Evolutionary conservation across 2,888 invertebrate species (phyloP).

Genomic region (Bhutanitis thaidina): DNA sequence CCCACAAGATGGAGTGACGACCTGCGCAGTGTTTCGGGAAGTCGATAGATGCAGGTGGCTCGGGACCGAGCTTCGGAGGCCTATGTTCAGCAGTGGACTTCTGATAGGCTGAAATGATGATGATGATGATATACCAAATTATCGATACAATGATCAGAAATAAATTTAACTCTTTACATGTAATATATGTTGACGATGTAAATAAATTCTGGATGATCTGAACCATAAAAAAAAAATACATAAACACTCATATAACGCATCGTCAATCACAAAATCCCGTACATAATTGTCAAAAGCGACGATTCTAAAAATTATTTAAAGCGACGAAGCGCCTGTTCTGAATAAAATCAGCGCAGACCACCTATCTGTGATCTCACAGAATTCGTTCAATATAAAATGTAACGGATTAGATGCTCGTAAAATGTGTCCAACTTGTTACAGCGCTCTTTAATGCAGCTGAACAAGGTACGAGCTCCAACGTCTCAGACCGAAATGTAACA

Average conservation of each 20-base stretch:
- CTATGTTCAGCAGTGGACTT: too few species aligned
- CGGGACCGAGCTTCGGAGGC: too few species aligned
- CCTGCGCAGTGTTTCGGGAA: too few species aligned
- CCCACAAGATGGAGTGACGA: too few species aligned
- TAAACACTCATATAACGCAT: neutral
- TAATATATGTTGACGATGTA: too few species aligned
- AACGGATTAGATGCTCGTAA: slow-evolving; percentile 54
- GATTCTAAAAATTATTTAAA: neutral
- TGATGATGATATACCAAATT: too few species aligned
- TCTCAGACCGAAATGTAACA: slow-evolving; percentile 42
- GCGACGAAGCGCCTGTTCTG: slow-evolving; percentile 3
- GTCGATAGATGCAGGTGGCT: too few species aligned
- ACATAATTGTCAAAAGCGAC: neutral
- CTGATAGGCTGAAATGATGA: too few species aligned
- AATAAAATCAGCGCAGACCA: slow-evolving; percentile 28
- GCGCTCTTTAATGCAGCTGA: slow-evolving; percentile 21
- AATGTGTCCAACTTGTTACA: slow-evolving; percentile 40
- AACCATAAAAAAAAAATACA: neutral
- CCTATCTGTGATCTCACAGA: slow-evolving; percentile 31
- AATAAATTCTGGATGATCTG: too few species aligned
- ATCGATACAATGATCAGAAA: too few species aligned
- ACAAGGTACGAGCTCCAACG: slow-evolving; percentile 20
- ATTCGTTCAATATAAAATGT: slow-evolving; percentile 30
- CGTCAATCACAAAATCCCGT: too few species aligned
- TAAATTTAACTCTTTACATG: too few species aligned